These are phyloP conservation scores for Hirtodrosophila alboralis DNA, from an alignment of 2,888 invertebrate genomes.

Conservation along the genomic window DNA sequence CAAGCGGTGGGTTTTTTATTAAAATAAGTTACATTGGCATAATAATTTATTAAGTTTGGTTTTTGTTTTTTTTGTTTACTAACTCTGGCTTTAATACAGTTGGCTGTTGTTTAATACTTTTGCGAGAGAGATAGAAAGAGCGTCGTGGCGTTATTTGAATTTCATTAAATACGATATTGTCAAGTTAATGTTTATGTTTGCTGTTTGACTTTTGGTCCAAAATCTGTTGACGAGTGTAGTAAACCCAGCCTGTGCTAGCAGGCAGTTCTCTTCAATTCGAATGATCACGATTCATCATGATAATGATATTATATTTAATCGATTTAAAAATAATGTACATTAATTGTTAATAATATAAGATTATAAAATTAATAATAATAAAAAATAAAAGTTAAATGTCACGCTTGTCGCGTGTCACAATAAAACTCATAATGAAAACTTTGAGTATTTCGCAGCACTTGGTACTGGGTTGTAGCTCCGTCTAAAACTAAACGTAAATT, in stretches of 20 bases:
- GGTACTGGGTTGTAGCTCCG: constrained; percentile 62
- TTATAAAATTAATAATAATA: constrained; percentile 6
- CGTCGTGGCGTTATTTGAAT: constrained; percentile 33
- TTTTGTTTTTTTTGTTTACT: constrained; percentile 10
- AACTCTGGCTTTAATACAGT: constrained; percentile 52
- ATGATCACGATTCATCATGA: too few relatives aligned
- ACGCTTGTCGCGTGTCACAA: constrained; percentile 24
- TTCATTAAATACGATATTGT: constrained; percentile 42
- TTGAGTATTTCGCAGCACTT: constrained; percentile 74
- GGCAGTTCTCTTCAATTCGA: neutral
- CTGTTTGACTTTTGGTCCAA: constrained; percentile 32
- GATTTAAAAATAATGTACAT: constrained; percentile 18
- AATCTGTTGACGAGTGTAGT: constrained; percentile 10
- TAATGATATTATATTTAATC: constrained; percentile 11
- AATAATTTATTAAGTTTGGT: constrained; percentile 26
- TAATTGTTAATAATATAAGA: constrained; percentile 27
- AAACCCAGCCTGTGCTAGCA: constrained; percentile 10
- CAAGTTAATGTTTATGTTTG: constrained; percentile 35
- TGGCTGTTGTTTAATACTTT: constrained; percentile 56
- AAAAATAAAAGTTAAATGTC: constrained; percentile 28
- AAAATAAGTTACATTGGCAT: constrained; percentile 36
- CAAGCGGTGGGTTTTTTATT: constrained; percentile 75
- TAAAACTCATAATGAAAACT: constrained; percentile 24
- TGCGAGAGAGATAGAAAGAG: constrained; percentile 46
- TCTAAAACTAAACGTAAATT: constrained; percentile 38